These are phyloP conservation scores for Bambusicola thoracicus DNA, from an alignment of 2,113 vertebrate species.

Conservation along the genomic window DNA sequence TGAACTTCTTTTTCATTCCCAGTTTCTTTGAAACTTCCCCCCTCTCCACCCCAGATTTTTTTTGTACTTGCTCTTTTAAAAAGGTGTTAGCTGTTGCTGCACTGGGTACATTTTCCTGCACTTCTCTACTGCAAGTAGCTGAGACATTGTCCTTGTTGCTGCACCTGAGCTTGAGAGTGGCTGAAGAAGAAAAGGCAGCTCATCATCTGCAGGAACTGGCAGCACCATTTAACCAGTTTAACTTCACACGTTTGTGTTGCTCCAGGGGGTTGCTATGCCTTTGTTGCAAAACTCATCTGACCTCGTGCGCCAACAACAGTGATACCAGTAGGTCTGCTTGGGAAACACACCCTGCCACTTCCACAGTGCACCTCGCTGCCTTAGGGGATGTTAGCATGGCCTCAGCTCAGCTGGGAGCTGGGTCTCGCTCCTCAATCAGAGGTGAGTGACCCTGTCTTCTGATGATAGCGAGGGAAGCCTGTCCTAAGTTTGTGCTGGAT, in stretches of 20 bases:
- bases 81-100: neutral
- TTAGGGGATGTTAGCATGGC: neutral
- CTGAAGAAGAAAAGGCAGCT: conserved; percentile 19
- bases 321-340: neutral
- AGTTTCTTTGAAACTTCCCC: neutral
- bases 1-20: neutral
- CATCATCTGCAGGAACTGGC: neutral
- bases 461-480: neutral
- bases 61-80: neutral
- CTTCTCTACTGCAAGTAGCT: neutral
- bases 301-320: neutral
- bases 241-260: neutral
- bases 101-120: neutral
- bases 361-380: neutral
- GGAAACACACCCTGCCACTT: neutral
- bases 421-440: neutral
- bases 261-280: neutral
- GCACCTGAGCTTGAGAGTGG: neutral
- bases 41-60: neutral
- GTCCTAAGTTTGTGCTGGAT: neutral
- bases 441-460: neutral
- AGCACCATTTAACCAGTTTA: neutral
- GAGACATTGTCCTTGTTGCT: neutral
- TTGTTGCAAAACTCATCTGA: neutral
- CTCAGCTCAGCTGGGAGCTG: neutral